Conservation (phyloP, 30 jellyfish, hydroid and myxozoan genomes). For the Hydractinia echinata region DNA sequence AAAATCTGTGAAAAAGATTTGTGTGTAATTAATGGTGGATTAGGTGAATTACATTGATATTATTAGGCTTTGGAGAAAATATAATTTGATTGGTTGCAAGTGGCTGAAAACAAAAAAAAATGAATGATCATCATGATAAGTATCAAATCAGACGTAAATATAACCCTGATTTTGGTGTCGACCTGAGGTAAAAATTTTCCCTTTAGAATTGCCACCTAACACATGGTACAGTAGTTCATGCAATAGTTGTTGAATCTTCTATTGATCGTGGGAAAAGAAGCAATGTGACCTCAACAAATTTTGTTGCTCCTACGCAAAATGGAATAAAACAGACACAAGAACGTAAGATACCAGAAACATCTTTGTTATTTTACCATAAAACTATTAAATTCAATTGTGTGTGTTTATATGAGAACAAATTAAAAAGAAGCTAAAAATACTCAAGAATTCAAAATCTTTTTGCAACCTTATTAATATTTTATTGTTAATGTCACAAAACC, state of each 20-base stretch:
- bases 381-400: neutral
- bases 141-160: no score
- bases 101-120: no score
- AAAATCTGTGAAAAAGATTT: no score
- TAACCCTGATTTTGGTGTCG: no score
- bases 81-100: no score
- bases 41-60: no score
- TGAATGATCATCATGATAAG: no score
- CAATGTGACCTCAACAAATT: slow-evolving; percentile 29
- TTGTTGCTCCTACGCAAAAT: slow-evolving; percentile 24
- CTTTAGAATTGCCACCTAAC: slow-evolving; percentile 63
- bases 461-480: no score
- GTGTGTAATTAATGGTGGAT: no score
- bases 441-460: neutral
- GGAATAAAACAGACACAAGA: slow-evolving; percentile 16
- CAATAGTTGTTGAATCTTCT: slow-evolving; percentile 16
- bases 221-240: slow-evolving; percentile 63
- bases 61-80: no score
- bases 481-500: no score
- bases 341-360: neutral
- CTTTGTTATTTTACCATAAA: neutral
- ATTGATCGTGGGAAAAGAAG: neutral
- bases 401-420: neutral
- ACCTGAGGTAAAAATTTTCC: no score
- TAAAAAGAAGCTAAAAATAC: neutral